These are phyloP conservation scores for Dicycla oo DNA, from an alignment of 2,888 invertebrate genomes.

Conservation along the genomic window DNA sequence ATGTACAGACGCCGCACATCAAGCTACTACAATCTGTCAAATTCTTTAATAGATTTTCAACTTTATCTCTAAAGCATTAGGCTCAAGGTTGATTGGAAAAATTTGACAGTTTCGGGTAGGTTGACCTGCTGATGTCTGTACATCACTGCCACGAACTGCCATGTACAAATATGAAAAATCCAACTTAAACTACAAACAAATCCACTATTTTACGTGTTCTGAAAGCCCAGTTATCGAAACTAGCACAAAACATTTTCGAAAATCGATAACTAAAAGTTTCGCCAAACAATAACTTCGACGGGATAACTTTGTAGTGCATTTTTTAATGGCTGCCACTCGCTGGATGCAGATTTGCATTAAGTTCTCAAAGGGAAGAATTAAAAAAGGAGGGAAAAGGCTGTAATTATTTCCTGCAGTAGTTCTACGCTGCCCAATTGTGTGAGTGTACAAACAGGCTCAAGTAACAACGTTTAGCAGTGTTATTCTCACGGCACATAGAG, in stretches of 20 bases:
- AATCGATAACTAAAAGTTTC: constrained; percentile 3
- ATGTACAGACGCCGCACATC: too few species aligned
- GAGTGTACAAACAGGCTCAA: constrained; percentile 14
- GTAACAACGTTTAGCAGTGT: constrained; percentile 33
- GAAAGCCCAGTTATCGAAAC: too few species aligned
- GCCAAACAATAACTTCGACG: background rate
- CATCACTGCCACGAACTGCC: background rate
- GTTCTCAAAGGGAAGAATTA: constrained; percentile 4
- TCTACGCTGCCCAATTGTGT: constrained; percentile 3
- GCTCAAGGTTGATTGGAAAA: too few species aligned
- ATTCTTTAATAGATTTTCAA: too few species aligned
- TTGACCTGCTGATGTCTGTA: too few species aligned
- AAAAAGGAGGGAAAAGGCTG: background rate
- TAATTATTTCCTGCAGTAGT: constrained; percentile 14
- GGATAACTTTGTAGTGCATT: constrained; percentile 1
- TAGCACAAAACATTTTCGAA: background rate
- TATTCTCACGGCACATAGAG: constrained; percentile 16
- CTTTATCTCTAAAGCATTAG: too few species aligned
- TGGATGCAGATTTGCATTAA: constrained; percentile 26
- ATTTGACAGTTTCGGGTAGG: too few species aligned
- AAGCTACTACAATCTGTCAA: too few species aligned
- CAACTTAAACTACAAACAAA: constrained; percentile 3
- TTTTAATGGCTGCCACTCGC: constrained; percentile 17
- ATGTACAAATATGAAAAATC: background rate
- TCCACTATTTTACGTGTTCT: constrained; percentile 18